These are phyloP conservation scores for Brachycybe producta DNA, from an alignment of 2,888 invertebrate genomes.

Conservation along the genomic window DNA sequence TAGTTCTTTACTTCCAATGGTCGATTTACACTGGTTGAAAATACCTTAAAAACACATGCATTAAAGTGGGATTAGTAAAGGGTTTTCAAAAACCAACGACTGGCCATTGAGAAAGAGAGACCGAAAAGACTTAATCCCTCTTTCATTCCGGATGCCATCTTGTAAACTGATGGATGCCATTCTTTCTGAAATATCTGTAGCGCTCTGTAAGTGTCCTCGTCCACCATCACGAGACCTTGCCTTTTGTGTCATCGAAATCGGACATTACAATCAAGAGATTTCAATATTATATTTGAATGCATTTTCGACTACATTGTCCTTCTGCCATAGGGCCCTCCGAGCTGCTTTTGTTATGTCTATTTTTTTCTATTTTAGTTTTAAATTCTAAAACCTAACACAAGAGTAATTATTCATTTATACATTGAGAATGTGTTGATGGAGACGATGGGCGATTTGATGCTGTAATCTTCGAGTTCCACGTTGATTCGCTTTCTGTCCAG, in stretches of 20 bases:
- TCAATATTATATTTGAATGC: conserved; percentile 41
- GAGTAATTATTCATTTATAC: too few species aligned
- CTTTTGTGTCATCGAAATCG: too few species aligned
- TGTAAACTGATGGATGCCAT: conserved; percentile 60
- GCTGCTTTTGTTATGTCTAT: too few species aligned
- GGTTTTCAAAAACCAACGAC: background rate
- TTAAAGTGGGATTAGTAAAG: conserved; percentile 14
- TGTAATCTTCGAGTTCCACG: conserved; percentile 30
- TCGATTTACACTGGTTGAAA: conserved; percentile 56
- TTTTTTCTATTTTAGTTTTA: too few species aligned
- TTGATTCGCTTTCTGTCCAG: conserved; percentile 42
- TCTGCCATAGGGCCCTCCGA: too few species aligned
- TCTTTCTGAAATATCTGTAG: conserved; percentile 61
- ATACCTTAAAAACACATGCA: conserved; percentile 33
- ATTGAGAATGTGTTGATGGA: too few species aligned
- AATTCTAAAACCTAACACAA: too few species aligned
- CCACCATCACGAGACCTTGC: conserved; percentile 53
- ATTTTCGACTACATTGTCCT: conserved; percentile 55
- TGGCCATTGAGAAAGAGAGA: conserved; percentile 21
- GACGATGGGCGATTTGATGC: conserved; percentile 35
- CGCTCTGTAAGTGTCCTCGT: conserved; percentile 56
- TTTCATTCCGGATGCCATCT: conserved; percentile 46
- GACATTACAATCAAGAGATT: background rate
- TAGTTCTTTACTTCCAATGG: conserved; percentile 49
- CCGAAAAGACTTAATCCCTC: conserved; percentile 62